These are phyloP conservation scores for Notechis scutatus DNA, from an alignment of 2,113 vertebrate species.

Conservation along the genomic window DNA sequence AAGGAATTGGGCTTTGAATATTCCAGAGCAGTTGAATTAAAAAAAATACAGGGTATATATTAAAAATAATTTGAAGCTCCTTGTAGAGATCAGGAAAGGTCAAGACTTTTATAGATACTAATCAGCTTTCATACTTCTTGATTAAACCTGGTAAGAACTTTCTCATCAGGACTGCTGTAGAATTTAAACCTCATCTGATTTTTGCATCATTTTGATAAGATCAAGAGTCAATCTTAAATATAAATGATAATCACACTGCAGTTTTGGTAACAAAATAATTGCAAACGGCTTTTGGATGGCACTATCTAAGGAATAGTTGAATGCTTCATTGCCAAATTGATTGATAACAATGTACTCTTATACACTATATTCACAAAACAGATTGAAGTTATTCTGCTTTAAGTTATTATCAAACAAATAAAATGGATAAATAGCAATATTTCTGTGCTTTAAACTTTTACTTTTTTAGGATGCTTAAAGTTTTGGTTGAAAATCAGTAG, in stretches of 20 bases:
- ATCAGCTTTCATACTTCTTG: constrained; percentile 17
- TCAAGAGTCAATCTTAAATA: constrained; percentile 34
- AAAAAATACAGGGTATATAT: constrained; percentile 26
- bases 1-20: constrained; percentile 44
- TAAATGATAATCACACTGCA: constrained; percentile 8
- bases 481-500: not conserved
- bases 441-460: not conserved
- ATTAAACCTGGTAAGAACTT: constrained; percentile 18
- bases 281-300: not conserved
- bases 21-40: constrained; percentile 20
- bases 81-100: constrained; percentile 18
- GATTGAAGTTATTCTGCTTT: constrained; percentile 14
- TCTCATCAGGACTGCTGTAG: not conserved
- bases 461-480: not conserved
- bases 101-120: not conserved
- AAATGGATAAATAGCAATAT: not conserved
- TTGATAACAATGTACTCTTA: not conserved
- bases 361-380: not conserved
- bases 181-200: constrained; percentile 11
- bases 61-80: constrained; percentile 44
- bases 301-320: not conserved
- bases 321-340: constrained; percentile 9
- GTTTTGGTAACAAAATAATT: constrained; percentile 15
- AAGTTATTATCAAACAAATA: not conserved
- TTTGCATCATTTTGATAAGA: constrained; percentile 8